Conservation (phyloP, 2,888 invertebrate species). For the Euzetes globulus region DNA sequence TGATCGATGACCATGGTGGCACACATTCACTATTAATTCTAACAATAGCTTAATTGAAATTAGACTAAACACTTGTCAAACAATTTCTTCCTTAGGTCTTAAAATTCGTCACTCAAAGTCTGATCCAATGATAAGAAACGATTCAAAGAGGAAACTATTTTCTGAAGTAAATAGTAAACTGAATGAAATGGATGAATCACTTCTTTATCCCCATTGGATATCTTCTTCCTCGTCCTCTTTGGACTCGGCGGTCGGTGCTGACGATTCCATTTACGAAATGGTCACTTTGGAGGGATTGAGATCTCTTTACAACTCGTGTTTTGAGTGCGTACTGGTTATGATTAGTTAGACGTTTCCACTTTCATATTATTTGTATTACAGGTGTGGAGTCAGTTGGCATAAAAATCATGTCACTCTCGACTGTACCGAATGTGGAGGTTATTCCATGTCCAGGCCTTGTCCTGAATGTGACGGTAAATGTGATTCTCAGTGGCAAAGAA, state of each 20-base stretch:
- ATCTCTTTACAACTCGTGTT: conserved; percentile 63
- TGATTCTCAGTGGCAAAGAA: conserved; percentile 63
- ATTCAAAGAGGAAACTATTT: neutral
- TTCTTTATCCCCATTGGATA: conserved; percentile 22
- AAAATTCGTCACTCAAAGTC: conserved; percentile 27
- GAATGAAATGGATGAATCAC: neutral
- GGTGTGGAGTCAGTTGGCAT: conserved; percentile 71
- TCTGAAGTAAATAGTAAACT: neutral
- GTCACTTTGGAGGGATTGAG: conserved; percentile 59
- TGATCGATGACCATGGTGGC: too few relatives aligned
- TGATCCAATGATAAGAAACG: conserved; percentile 16
- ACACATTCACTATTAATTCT: too few relatives aligned
- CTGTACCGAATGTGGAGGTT: conserved; percentile 72
- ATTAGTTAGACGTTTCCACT: neutral
- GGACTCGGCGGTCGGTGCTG: neutral
- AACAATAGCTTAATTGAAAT: too few relatives aligned
- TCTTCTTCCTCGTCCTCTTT: neutral
- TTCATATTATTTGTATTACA: conserved; percentile 43
- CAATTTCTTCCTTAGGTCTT: neutral
- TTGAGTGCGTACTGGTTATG: conserved; percentile 52
- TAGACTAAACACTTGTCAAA: too few relatives aligned
- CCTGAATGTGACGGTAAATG: conserved; percentile 67
- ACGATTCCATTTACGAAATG: conserved; percentile 35
- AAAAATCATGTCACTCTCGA: conserved; percentile 68
- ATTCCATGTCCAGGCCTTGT: conserved; percentile 66